phyloP scores from a whole-genome alignment of 2,797 vertebrate genomes.

The Ibycter americanus region DNA sequence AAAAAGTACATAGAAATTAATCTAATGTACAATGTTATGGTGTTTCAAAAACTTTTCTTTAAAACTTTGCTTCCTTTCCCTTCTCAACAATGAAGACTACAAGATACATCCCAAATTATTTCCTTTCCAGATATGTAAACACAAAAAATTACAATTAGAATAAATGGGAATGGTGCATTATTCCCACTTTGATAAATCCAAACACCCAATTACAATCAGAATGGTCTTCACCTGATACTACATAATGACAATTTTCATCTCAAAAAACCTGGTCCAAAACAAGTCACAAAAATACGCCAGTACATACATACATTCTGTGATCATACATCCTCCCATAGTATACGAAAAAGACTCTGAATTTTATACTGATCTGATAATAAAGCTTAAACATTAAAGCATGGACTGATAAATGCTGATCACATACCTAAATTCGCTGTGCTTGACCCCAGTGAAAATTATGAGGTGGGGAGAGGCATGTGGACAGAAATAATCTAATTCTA shows the following conservation, averaged over 20 bases:
- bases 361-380: neutral
- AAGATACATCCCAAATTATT: neutral
- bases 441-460: neutral
- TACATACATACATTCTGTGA: neutral
- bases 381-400: neutral
- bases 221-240: neutral
- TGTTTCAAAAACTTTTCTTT: neutral
- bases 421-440: neutral
- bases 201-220: neutral
- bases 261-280: neutral
- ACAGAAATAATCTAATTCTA: neutral
- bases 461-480: neutral
- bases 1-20: neutral
- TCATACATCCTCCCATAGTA: neutral
- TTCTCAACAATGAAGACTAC: neutral
- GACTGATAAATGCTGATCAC: neutral
- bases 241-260: neutral
- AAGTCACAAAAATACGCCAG: neutral
- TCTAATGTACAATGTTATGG: fast-evolving
- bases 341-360: neutral
- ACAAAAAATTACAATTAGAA: neutral
- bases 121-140: neutral
- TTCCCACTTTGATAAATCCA: neutral
- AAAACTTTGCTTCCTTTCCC: neutral
- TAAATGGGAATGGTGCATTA: neutral